Evolutionary conservation across 2,888 invertebrate genomes (phyloP).

Genomic region (Ctenicera cuprea): DNA sequence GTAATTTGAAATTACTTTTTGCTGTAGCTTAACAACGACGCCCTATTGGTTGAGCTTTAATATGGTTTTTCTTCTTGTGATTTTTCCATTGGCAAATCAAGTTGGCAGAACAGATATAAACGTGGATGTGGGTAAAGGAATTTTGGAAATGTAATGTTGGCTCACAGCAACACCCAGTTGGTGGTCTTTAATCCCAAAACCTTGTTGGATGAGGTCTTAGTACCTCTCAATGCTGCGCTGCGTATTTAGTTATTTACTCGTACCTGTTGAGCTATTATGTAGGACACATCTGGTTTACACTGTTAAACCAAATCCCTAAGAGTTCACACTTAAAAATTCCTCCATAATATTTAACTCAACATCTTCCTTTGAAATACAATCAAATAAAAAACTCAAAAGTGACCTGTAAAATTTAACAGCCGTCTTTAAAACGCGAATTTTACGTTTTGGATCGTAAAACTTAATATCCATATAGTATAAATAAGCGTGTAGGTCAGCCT

Average conservation of each 20-base stretch:
- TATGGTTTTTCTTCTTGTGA: no score
- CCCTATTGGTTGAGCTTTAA: no score
- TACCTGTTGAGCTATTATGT: conserved; percentile 44
- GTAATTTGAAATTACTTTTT: not conserved
- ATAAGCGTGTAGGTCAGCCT: conserved; percentile 52
- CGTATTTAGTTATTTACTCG: conserved; percentile 38
- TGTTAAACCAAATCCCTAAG: conserved; percentile 1
- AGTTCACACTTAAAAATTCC: not conserved
- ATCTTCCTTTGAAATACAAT: not conserved
- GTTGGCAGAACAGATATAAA: no score
- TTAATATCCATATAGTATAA: conserved; percentile 47
- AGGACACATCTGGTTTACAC: conserved; percentile 37
- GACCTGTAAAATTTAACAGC: conserved; percentile 39
- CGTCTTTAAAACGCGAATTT: conserved; percentile 42
- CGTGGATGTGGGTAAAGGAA: not conserved
- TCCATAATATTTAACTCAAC: no score
- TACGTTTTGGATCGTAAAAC: conserved; percentile 46
- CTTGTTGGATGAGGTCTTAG: conserved; percentile 32
- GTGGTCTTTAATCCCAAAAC: conserved; percentile 24
- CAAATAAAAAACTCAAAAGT: not conserved
- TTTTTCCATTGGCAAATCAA: no score
- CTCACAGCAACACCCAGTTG: conserved; percentile 13
- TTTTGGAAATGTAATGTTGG: not conserved
- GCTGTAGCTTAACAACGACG: no score
- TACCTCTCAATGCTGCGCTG: conserved; percentile 25